Conservation (phyloP, 2,888 invertebrate genomes). For the Diaperis boleti region DNA sequence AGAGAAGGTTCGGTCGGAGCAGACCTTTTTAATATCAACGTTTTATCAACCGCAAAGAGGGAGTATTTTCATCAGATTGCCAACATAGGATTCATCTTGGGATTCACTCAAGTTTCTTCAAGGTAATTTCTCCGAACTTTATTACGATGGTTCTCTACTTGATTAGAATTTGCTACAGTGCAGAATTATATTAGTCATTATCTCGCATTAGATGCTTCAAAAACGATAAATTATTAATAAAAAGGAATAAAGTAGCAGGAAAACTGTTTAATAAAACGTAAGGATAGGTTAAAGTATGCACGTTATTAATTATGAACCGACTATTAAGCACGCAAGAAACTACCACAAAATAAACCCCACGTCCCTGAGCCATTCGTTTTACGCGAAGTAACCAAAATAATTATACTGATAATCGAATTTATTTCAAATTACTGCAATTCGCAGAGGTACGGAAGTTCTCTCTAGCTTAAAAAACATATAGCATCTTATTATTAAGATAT, state of each 20-base stretch:
- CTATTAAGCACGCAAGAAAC: not conserved
- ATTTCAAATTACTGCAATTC: conserved; percentile 18
- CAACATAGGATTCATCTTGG: conserved; percentile 13
- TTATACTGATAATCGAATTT: conserved; percentile 7
- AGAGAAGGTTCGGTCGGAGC: not conserved
- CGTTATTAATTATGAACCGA: not conserved
- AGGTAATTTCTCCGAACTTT: conserved; percentile 21
- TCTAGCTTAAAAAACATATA: conserved; percentile 10
- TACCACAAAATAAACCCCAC: not conserved
- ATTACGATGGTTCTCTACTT: conserved; percentile 16
- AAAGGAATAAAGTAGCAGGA: not conserved
- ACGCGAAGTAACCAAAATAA: conserved; percentile 12
- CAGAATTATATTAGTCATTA: conserved; percentile 5
- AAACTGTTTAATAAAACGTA: not conserved
- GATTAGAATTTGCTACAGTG: conserved; percentile 23
- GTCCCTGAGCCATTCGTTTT: not conserved
- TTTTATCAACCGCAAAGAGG: not conserved
- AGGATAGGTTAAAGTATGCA: not conserved
- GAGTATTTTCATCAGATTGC: conserved; percentile 7
- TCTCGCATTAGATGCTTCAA: not conserved
- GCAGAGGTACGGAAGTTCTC: conserved; percentile 16
- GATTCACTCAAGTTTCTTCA: conserved; percentile 20
- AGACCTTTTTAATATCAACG: conserved; percentile 2
- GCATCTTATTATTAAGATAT: too few species aligned
- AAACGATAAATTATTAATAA: conserved; percentile 3